Evolutionary conservation across 2,113 vertebrate species (phyloP), one percentile per base, ranked within the genome.

Genomic region (Grallaria varia): DNA sequence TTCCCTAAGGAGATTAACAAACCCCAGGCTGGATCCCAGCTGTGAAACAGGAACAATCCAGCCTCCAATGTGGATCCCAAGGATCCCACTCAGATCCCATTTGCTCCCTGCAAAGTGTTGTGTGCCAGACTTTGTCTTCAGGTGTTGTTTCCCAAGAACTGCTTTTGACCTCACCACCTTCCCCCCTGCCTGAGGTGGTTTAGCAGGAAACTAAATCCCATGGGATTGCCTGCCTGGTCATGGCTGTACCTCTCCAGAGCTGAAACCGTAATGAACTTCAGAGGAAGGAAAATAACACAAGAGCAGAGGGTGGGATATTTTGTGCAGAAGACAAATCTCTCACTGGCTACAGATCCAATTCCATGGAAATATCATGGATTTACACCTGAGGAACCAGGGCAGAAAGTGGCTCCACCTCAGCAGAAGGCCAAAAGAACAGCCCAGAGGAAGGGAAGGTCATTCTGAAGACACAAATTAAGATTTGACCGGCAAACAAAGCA

Each of bases 1-100:
- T 76, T 66, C 74, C 74, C 37, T 66, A 79, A 93, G 81, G 58
- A 91, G 89, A 84, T 89, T 52, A 89, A 62, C 27, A 25, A 58
- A 82, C 24, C 15, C 59, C 50, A 45, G 76, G 83, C 68, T 90
- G 76, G 30, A 27, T n/a, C 74, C 84, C 67, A 52, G 68, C 19
- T 45, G 72, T 28, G 40, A 52, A 45, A 66, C 0, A 35, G 44
- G 45, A 47, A 25, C 59, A 42, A 71, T 8, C 1, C 55, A 68
- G 75, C 40, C 75, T 19, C 69, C 22, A 28, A 59, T 27, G 27
- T 0, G 58, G 49, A 58, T 19, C 31, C 79, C 12, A 1, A 37
- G 49, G 33, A 30, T 81, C 69, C 49, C 44, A 10, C 27, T 12
- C 21, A 4, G 64, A 63, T 1, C 39, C 78, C 23, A 15, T 0